Evolutionary conservation across 2,888 invertebrate genomes (phyloP).

Genomic region (Eulithis testata): DNA sequence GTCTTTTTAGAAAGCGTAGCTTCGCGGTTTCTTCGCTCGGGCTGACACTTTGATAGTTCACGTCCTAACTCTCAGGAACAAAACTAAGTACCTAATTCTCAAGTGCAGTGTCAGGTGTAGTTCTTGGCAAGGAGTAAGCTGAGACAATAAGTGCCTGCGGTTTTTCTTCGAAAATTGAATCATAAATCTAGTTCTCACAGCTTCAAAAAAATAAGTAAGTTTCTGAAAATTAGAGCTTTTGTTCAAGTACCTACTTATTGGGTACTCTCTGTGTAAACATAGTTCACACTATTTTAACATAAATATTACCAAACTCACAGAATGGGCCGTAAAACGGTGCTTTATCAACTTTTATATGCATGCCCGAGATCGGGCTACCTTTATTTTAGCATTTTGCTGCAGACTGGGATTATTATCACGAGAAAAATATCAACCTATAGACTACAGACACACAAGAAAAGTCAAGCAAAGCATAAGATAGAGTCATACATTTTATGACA

Average conservation of each 20-base stretch:
- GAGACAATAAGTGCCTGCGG: not conserved
- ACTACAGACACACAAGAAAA: not conserved
- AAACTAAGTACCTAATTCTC: conserved; percentile 8
- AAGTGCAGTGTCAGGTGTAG: conserved; percentile 19
- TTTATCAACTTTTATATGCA: conserved; percentile 23
- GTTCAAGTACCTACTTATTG: too few species aligned
- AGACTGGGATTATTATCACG: conserved; percentile 12
- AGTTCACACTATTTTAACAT: conserved; percentile 32
- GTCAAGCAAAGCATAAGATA: not conserved
- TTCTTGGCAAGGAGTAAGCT: conserved; percentile 20
- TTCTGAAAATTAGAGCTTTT: too few species aligned
- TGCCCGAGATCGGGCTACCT: conserved; percentile 5
- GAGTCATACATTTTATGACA: too few species aligned
- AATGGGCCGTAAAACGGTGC: conserved; percentile 6
- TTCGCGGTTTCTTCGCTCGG: conserved; percentile 20
- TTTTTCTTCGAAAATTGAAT: too few species aligned
- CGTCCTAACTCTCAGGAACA: conserved; percentile 15
- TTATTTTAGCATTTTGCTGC: conserved; percentile 13
- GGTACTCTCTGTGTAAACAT: not conserved
- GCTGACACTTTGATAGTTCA: conserved; percentile 27
- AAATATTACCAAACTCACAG: not conserved
- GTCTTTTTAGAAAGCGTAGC: conserved; percentile 21
- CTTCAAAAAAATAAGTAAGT: too few species aligned
- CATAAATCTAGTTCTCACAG: too few species aligned
- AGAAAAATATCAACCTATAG: conserved; percentile 1